Conservation (phyloP, 2,888 invertebrate genomes). For the Cantharis rustica region DNA sequence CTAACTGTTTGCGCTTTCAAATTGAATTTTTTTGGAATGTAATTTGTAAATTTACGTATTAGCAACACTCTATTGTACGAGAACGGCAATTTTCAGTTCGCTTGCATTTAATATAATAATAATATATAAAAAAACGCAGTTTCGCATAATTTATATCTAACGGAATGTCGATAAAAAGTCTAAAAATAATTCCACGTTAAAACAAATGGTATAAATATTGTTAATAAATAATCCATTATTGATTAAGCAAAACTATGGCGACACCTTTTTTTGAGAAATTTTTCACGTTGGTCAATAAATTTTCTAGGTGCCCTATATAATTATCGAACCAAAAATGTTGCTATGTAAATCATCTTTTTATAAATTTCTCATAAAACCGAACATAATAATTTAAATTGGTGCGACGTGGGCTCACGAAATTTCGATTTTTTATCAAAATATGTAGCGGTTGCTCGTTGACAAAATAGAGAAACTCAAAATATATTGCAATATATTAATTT, state of each 20-base stretch:
- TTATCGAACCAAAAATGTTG: background rate
- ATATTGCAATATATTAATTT: no score
- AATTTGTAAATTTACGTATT: constrained; percentile 2
- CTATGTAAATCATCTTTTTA: background rate
- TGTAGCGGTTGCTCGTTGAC: background rate
- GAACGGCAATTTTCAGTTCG: background rate
- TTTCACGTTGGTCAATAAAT: background rate
- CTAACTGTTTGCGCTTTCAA: constrained; percentile 26
- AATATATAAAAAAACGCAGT: background rate
- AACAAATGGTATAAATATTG: background rate
- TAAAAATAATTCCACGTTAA: background rate
- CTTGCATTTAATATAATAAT: background rate
- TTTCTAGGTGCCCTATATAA: background rate
- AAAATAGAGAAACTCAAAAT: background rate
- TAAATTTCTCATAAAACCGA: background rate
- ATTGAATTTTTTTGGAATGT: constrained; percentile 22
- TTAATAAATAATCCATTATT: background rate
- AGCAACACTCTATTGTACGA: constrained; percentile 1
- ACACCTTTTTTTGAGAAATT: background rate
- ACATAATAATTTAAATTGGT: background rate
- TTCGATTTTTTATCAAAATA: background rate
- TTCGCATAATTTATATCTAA: background rate
- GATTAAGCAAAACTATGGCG: background rate
- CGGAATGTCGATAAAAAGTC: background rate
- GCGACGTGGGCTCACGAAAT: background rate